A percentile compares a stretch with the other conserved stretches of the same genome.
These are phyloP conservation scores for Mugil cephalus DNA, from an alignment of 2,113 vertebrate species.

Conservation along the genomic window DNA sequence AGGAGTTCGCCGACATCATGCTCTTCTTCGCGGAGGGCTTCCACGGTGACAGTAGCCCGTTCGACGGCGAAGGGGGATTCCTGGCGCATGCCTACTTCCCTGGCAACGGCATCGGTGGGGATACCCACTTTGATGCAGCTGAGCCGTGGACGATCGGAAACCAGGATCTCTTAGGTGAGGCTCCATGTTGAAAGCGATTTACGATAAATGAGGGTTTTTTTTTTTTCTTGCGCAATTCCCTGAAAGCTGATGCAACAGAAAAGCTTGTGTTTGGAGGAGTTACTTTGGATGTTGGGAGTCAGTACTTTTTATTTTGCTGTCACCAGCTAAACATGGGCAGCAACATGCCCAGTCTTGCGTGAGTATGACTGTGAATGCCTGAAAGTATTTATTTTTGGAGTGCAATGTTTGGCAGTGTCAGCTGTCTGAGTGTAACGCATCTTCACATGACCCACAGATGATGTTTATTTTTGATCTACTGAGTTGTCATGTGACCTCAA, in stretches of 20 bases:
- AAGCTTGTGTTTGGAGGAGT: constrained; percentile 21
- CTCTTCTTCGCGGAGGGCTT: constrained; percentile 93
- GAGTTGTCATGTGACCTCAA: background rate
- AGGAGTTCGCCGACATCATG: constrained; percentile 93
- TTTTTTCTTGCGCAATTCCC: background rate
- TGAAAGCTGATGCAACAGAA: constrained; percentile 29
- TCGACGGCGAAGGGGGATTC: constrained; percentile 94
- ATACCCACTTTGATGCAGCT: constrained; percentile 93
- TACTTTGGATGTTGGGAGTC: constrained; percentile 1
- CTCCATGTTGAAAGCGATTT: background rate
- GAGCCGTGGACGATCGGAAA: constrained; percentile 93
- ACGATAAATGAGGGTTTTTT: background rate
- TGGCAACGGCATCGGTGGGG: constrained; percentile 90
- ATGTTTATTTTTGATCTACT: constrained; percentile 27
- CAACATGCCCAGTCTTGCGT: constrained; percentile 40
- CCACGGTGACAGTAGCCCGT: constrained; percentile 92
- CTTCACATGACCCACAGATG: constrained; percentile 20
- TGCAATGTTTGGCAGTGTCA: constrained; percentile 8
- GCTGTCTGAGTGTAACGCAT: constrained; percentile 36
- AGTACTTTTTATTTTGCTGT: constrained; percentile 3
- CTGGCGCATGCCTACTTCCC: constrained; percentile 95
- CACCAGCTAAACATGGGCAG: constrained; percentile 9
- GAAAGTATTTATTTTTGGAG: constrained; percentile 41
- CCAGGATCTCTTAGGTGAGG: constrained; percentile 87
- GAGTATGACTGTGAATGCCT: background rate